Conservation (phyloP, 2,113 vertebrate species). For the Isurus oxyrinchus region DNA sequence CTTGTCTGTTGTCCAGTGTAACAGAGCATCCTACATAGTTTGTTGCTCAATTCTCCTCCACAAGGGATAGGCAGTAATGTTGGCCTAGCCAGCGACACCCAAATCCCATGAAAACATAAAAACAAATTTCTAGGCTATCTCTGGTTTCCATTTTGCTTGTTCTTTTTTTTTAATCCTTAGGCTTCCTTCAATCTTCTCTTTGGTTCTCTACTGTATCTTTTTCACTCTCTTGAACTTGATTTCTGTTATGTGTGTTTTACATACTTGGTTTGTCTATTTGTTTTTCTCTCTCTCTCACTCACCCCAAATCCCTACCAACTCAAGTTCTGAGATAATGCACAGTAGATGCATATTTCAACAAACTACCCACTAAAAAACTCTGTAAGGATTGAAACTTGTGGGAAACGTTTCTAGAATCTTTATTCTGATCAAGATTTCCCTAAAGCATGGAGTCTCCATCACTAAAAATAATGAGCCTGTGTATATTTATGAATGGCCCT, state of each 20-base stretch:
- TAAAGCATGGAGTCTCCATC: background rate
- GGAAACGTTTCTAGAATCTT: background rate
- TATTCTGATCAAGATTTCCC: background rate
- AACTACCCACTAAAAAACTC: background rate
- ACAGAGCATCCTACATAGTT: too few relatives aligned
- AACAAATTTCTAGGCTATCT: background rate
- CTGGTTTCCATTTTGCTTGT: background rate
- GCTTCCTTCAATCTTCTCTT: background rate
- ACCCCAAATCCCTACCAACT: background rate
- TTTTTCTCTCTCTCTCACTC: background rate
- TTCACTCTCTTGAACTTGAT: background rate
- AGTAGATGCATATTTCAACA: background rate
- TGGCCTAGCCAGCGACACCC: too few relatives aligned
- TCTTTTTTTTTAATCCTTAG: background rate
- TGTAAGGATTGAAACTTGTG: background rate
- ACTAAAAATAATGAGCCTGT: background rate
- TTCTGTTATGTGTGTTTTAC: too few relatives aligned
- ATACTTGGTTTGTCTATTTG: background rate
- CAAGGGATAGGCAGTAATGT: too few relatives aligned
- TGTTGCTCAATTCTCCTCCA: too few relatives aligned
- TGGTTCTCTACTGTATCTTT: background rate
- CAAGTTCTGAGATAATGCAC: background rate
- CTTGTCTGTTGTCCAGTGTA: too few relatives aligned
- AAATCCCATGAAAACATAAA: too few relatives aligned
- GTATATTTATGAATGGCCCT: background rate